Evolutionary conservation across 2,888 invertebrate species (phyloP).

Genomic region (Apotomis turbidana): DNA sequence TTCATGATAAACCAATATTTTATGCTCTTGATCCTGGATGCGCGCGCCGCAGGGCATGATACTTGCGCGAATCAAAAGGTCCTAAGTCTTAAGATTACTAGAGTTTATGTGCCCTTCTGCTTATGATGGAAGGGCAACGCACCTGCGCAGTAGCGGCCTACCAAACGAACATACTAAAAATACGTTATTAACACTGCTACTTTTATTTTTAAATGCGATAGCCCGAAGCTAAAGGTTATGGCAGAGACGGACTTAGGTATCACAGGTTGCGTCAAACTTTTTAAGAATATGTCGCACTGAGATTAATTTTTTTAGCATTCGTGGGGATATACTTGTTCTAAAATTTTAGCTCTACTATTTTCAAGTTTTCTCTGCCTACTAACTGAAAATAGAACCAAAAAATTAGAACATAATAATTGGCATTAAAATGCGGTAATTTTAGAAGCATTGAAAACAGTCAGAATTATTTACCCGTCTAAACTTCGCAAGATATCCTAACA

Average conservation of each 20-base stretch:
- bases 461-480: no score
- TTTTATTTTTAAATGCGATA: conserved; percentile 81
- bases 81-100: background rate
- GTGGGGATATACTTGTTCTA: no score
- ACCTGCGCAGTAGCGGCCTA: conserved; percentile 68
- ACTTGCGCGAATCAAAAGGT: background rate
- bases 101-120: background rate
- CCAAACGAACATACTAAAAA: conserved; percentile 67
- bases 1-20: conserved; percentile 40
- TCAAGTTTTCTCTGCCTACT: no score
- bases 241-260: conserved; percentile 62
- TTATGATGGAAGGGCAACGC: conserved; percentile 43
- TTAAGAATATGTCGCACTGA: background rate
- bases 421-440: no score
- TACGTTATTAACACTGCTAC: conserved; percentile 78
- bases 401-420: no score
- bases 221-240: conserved; percentile 81
- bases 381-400: no score
- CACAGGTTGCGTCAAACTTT: background rate
- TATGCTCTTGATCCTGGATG: conserved; percentile 35
- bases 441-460: no score
- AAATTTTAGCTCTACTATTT: no score
- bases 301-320: background rate
- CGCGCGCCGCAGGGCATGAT: conserved; percentile 12
- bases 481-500: no score